A percentile compares a stretch with the other conserved stretches of the same genome.
Evolutionary conservation across 2,797 vertebrate species (phyloP).

Genomic region (Setipinna tenuifilis): DNA sequence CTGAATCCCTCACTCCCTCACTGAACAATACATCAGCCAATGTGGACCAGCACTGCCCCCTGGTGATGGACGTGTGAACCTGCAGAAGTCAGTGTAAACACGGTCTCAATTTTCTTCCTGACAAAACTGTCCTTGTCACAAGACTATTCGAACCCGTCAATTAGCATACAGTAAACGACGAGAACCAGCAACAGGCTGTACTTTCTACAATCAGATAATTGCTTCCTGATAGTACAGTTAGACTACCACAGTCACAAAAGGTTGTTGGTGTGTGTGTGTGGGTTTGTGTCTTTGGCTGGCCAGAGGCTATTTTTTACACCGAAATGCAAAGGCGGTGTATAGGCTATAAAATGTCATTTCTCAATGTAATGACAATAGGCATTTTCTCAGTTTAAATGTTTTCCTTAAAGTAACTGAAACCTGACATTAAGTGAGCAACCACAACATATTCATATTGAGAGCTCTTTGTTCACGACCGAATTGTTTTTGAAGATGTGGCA

Average conservation of each 20-base stretch:
- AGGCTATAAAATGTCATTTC: not conserved
- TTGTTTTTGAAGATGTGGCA: slow-evolving; percentile 23
- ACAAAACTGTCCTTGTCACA: not conserved
- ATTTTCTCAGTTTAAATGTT: not conserved
- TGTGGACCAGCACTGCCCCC: not conserved
- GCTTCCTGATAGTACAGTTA: not conserved
- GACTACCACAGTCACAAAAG: not conserved
- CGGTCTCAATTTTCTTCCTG: not conserved
- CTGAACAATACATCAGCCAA: not conserved
- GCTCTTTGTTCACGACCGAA: slow-evolving; percentile 17
- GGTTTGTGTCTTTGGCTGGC: not conserved
- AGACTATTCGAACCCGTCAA: not conserved
- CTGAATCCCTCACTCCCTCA: not conserved
- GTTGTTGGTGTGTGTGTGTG: not conserved
- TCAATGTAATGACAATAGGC: not conserved
- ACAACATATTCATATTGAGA: slow-evolving; percentile 20
- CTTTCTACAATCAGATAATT: not conserved
- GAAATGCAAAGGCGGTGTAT: not conserved
- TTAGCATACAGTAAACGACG: not conserved
- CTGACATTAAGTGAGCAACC: slow-evolving; percentile 14
- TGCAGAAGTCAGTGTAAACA: too few species aligned
- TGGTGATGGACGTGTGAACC: not conserved
- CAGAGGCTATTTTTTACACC: not conserved
- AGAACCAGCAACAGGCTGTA: not conserved
- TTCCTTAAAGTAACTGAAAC: slow-evolving; percentile 9